Base-by-base conservation (phyloP, 2,797 vertebrate species). In the Todus mexicanus region DNA sequence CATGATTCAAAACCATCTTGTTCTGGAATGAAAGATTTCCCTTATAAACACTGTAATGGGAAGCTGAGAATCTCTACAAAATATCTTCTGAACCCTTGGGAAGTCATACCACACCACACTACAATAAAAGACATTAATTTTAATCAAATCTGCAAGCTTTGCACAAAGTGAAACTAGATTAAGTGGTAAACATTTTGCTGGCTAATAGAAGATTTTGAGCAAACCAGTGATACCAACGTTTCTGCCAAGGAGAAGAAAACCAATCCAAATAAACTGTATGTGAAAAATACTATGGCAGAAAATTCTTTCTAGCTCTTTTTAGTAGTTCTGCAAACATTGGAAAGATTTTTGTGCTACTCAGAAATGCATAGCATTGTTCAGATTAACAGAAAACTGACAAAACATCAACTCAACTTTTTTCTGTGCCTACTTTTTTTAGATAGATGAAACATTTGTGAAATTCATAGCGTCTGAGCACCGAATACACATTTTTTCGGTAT, bases 391-490 rank as follows among this genome's bases (percentile, higher is more conserved):
- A 89, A 69, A 89, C 12, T 23, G 35, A 54, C 18, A 73, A 76
- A 84, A 43, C 29, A 87, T 20, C 57, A 89, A 15, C 25, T 83
- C 40, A 42, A 15, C 23, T 86, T 47, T 33, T 59, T 42, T 43
- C 60, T 25, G 21, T 38, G n/a, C 37, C 61, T 31, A 53, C 5
- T 74, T 89, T 78, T 70, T 23, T 53, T 40, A 85, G n/a, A 79
- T 84, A 89, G 78, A 90, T 25, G 40, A 93, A 93, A 72, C 18
- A 89, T 82, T 78, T 89, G 35, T 88, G 92, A 92, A 89, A 87
- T 75, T 59, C 71, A 59, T 8, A 82, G 40, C 59, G 89, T 69
- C 65, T 61, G 60, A 89, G 91, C 2, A 26, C 54, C 12, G 2
- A 87, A 78, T 43, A 40, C 40, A 81, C 48, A 61, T 77, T 90